A percentile compares a stretch with the other conserved stretches of the same genome.
Evolutionary conservation across 2,888 invertebrate genomes (phyloP).

Genomic region (Thelaira solivaga): DNA sequence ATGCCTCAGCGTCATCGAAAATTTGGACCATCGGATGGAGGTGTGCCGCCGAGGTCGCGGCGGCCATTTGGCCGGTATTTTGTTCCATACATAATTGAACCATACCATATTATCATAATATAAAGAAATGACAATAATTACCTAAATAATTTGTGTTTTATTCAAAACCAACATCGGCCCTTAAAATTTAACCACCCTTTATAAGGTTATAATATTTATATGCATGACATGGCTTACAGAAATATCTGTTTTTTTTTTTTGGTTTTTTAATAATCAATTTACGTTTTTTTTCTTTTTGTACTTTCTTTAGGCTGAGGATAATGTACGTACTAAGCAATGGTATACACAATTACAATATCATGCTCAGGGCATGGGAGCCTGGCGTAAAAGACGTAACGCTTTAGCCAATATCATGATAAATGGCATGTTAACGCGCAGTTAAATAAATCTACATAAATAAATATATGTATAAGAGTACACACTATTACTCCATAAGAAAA

Average conservation of each 20-base stretch:
- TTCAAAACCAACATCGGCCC: no score
- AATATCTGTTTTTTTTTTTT: not conserved
- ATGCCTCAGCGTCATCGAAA: no score
- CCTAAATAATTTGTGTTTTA: no score
- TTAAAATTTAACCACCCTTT: not conserved
- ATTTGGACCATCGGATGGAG: no score
- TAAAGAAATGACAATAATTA: no score
- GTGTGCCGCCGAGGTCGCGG: no score
- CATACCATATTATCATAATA: no score
- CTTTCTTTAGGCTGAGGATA: conserved; percentile 87
- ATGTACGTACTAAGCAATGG: conserved; percentile 91
- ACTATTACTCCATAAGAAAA: not conserved
- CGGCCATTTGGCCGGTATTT: no score
- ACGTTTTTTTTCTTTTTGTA: conserved; percentile 5
- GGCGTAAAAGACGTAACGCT: conserved; percentile 94
- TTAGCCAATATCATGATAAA: conserved; percentile 98
- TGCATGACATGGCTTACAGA: not conserved
- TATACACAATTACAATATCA: conserved; percentile 93
- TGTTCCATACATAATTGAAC: no score
- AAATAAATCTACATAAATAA: conserved; percentile 14
- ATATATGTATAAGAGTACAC: not conserved
- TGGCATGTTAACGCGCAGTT: conserved; percentile 80
- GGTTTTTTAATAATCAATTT: not conserved
- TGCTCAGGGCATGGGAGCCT: conserved; percentile 93
- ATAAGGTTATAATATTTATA: not conserved